phyloP scores from a whole-genome alignment of 2,113 vertebrate genomes.

The Isurus oxyrinchus region DNA sequence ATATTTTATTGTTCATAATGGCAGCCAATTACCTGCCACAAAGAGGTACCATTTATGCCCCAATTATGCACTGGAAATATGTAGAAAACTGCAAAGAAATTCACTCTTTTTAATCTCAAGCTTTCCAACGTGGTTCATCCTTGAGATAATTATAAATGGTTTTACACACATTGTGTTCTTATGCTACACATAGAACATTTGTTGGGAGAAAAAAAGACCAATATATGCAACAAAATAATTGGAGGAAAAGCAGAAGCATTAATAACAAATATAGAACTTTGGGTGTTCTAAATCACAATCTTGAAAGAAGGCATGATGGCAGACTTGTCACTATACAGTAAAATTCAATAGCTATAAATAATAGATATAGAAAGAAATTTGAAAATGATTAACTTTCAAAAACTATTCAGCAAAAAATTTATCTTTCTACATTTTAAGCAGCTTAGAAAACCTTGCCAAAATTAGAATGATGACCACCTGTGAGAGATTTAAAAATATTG shows the following conservation, averaged over 20 bases:
- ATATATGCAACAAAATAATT: neutral
- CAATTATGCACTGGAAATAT: neutral
- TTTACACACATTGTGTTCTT: neutral
- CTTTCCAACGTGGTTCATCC: neutral
- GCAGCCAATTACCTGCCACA: neutral
- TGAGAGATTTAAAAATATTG: neutral
- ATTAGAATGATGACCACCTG: neutral
- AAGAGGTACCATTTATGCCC: neutral
- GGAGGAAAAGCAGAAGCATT: neutral
- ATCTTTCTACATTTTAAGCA: neutral
- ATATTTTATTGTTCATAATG: neutral
- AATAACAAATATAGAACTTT: neutral
- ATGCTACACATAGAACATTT: neutral
- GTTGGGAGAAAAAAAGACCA: neutral
- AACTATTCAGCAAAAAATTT: neutral
- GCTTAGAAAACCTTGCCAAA: neutral
- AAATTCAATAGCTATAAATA: neutral
- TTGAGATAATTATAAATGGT: neutral
- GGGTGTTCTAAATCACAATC: neutral
- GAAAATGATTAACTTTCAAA: neutral
- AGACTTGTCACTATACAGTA: neutral
- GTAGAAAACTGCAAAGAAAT: neutral
- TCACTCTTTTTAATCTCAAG: neutral
- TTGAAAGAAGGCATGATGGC: neutral
- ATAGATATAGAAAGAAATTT: neutral